Evolutionary conservation across 2,113 vertebrate species (phyloP).

Genomic region (Xyrauchen texanus): DNA sequence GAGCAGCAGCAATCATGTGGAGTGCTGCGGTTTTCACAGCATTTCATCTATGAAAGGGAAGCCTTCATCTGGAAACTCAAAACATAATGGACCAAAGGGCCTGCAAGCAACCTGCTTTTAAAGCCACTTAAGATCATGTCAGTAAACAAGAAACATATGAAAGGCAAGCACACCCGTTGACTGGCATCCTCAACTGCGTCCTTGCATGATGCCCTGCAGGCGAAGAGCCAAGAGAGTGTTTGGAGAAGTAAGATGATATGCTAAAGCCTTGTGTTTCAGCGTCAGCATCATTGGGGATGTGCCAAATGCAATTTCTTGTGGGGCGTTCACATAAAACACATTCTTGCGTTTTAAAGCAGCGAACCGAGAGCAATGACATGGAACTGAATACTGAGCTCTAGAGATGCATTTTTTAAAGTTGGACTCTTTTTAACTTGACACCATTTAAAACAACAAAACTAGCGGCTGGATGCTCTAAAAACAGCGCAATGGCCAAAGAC

Average conservation of each 20-base stretch:
- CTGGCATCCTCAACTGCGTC: conserved; percentile 34
- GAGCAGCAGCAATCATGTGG: conserved; percentile 15
- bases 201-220: not conserved
- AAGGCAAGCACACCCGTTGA: conserved; percentile 27
- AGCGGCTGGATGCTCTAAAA: too few relatives aligned
- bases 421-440: too few relatives aligned
- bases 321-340: too few relatives aligned
- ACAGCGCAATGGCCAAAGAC: too few relatives aligned
- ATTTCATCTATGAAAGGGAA: conserved; percentile 49
- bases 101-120: conserved; percentile 40
- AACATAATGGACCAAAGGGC: conserved; percentile 51
- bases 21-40: conserved; percentile 23
- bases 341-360: too few relatives aligned
- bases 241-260: conserved; percentile 1
- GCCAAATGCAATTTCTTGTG: too few relatives aligned
- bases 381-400: too few relatives aligned
- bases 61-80: conserved; percentile 53
- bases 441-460: too few relatives aligned
- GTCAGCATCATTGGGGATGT: too few relatives aligned
- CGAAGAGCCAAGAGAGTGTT: conserved; percentile 11
- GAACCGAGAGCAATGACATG: too few relatives aligned
- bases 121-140: conserved; percentile 40
- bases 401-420: too few relatives aligned
- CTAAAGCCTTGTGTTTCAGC: not conserved
- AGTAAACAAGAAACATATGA: conserved; percentile 54